Conservation (phyloP, 2,797 vertebrate species). For the Eptatretus atami region DNA sequence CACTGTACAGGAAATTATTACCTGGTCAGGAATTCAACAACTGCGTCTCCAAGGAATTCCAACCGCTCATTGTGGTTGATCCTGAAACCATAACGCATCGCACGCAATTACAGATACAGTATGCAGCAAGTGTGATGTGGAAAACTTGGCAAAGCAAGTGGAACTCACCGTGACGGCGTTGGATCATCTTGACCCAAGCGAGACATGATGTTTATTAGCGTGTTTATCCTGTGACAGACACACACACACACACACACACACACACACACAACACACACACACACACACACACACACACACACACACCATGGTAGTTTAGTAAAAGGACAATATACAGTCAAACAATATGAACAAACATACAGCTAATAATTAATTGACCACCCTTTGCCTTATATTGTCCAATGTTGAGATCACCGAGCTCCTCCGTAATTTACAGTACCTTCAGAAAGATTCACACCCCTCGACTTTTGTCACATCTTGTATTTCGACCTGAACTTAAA, state of each 20-base stretch:
- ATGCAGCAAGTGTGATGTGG: background rate
- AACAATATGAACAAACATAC: too few relatives aligned
- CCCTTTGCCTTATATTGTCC: too few relatives aligned
- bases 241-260: slow-evolving; percentile 10
- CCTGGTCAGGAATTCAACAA: slow-evolving; percentile 95
- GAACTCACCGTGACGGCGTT: slow-evolving; percentile 60
- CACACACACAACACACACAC: too few relatives aligned
- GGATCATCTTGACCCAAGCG: slow-evolving; percentile 88
- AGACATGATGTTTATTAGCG: slow-evolving; percentile 96
- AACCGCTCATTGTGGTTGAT: slow-evolving; percentile 94
- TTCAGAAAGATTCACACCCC: too few relatives aligned
- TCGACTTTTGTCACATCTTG: too few relatives aligned
- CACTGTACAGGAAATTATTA: slow-evolving; percentile 15
- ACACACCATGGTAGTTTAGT: background rate
- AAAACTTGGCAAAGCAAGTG: background rate
- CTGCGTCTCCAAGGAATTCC: slow-evolving; percentile 93
- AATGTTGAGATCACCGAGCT: too few relatives aligned
- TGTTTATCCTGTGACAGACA: slow-evolving; percentile 47
- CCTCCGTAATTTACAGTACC: too few relatives aligned
- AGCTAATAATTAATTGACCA: too few relatives aligned
- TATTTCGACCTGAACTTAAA: too few relatives aligned
- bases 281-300: background rate
- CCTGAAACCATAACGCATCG: slow-evolving; percentile 16
- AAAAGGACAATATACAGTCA: too few relatives aligned
- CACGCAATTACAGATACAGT: background rate